A percentile compares a stretch with the other conserved stretches of the same genome.
Conservation (phyloP, 1,140 invertebrate genomes). For the Aethina tumida region DNA sequence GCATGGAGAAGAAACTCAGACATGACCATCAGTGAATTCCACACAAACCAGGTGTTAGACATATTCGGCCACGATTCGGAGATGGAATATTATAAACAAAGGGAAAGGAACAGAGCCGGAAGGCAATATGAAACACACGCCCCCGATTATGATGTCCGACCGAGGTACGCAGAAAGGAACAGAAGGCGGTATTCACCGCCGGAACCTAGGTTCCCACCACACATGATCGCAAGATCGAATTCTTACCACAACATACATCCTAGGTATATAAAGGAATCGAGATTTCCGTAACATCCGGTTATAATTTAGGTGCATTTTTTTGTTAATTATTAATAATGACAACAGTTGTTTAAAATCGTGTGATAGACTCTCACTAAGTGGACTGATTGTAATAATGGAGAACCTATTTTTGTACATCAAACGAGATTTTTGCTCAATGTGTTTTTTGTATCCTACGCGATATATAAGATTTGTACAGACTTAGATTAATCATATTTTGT, state of each 20-base stretch:
- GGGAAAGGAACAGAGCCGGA: constrained; percentile 28
- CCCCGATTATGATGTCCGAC: constrained; percentile 35
- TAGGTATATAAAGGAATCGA: constrained; percentile 48
- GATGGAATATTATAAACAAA: constrained; percentile 40
- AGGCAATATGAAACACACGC: constrained; percentile 11
- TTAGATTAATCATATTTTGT: no score
- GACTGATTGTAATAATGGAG: no score
- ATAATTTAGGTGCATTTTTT: constrained; percentile 1
- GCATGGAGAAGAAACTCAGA: constrained; percentile 55
- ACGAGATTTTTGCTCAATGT: no score
- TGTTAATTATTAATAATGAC: no score
- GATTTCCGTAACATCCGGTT: constrained; percentile 39
- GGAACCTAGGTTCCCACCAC: constrained; percentile 27
- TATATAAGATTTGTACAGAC: no score
- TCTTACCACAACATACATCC: constrained; percentile 48
- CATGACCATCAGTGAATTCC: constrained; percentile 46
- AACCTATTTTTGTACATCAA: no score
- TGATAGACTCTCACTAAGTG: no score
- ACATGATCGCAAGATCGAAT: constrained; percentile 38
- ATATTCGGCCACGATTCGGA: constrained; percentile 44
- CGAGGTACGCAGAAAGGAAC: constrained; percentile 21
- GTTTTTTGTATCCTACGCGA: no score
- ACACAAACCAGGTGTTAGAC: constrained; percentile 45
- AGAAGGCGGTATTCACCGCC: constrained; percentile 35
- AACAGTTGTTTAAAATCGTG: no score